Percentiles rank a stretch among this genome's conserved stretches.
Conservation (phyloP, 2,113 vertebrate species). For the Psittacus erithacus region DNA sequence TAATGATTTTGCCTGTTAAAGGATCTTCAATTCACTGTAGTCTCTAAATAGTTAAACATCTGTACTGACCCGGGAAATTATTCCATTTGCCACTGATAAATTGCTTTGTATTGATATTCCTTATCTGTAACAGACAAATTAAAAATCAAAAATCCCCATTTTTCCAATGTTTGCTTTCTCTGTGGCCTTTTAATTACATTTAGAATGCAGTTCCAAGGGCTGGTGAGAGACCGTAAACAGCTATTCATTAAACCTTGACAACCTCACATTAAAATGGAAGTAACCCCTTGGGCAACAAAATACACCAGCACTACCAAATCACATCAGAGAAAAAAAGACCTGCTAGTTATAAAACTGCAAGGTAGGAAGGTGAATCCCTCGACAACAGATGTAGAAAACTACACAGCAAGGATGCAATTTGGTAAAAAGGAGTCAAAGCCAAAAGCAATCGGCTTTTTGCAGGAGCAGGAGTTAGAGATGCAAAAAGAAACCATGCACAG, state of each 20-base stretch:
- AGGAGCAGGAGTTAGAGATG: not conserved
- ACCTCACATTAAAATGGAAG: not conserved
- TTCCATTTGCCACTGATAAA: not conserved
- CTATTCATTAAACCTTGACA: not conserved
- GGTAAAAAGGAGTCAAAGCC: not conserved
- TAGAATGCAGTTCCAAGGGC: not conserved
- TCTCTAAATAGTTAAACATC: not conserved
- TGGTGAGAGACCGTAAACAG: not conserved
- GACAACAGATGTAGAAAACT: not conserved
- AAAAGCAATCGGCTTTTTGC: not conserved
- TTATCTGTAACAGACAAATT: not conserved
- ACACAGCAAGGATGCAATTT: not conserved
- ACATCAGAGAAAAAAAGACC: not conserved
- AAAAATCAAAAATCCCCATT: not conserved
- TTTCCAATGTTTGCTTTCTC: not conserved
- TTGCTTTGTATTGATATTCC: not conserved
- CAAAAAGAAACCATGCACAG: not conserved
- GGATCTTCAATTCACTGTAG: not conserved
- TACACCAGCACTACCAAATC: not conserved
- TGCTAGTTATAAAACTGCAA: not conserved
- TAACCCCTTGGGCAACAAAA: not conserved
- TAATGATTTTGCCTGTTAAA: not conserved
- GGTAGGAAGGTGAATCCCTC: not conserved
- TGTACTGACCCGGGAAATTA: not conserved
- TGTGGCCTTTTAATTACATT: not conserved